Evolutionary conservation across 1,140 invertebrate genomes (phyloP), one percentile per base, ranked within the genome.

Genomic region (Lepidostoma basale): DNA sequence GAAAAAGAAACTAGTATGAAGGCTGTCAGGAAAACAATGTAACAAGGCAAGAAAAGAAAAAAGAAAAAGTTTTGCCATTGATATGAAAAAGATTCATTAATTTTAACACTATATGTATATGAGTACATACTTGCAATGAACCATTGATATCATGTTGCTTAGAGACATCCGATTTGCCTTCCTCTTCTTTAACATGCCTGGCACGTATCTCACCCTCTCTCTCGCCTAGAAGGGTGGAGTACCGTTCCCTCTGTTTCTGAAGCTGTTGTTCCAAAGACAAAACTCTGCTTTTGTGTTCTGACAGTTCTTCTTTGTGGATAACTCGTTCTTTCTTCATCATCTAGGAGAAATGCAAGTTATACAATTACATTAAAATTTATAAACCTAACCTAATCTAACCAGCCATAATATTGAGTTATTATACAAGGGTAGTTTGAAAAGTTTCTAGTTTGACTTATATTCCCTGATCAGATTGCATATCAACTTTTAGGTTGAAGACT

Each of bases 201-300:
- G 87, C 84, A 44, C 87, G 80, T 39, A 95, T 89, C 76, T 94
- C 92, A 69, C 88, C 86, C 73, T 95, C 92, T 58, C 93, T 93
- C 74, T 95, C 93, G 25, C 90, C 88, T 4, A 95, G 78, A 5
- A 95, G 77, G 1, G 85, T 85, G 5, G 93, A 81, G 12, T 92
- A 93, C 54, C 92, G 79, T 58, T 93, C 91, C 14, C 93, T 79
- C 75, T 95, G 93, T 60, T 89, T 89, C 42, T 88, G 83, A n/a
- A 94, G 77, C 74, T 94, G 89, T 49, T 89, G 87, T 74, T 95
- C 92, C 20, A 94, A 74, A 36, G 85, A 73, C 83, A 83, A 77
- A 79, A 88, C 76, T 68, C 84, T 74, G 54, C 73, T 81, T 72
- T 89, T 86, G 3, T 84, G 72, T 22, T 85, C 80, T 0, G 76